Evolutionary conservation across 2,888 invertebrate species (phyloP).

Genomic region (Acanthosepion lycidas): DNA sequence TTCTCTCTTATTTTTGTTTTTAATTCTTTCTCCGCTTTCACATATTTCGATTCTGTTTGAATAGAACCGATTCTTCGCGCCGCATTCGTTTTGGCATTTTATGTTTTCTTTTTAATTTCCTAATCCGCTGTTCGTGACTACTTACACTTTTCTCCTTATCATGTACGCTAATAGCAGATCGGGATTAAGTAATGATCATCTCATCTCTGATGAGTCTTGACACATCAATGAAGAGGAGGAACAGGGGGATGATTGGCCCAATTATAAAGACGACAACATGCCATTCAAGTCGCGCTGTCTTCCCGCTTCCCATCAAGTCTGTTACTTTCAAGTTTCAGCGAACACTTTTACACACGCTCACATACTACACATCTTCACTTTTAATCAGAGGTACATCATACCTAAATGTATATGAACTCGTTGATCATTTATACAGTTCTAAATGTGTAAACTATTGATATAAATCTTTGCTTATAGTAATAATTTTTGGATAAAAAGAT

Average conservation of each 20-base stretch:
- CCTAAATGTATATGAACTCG: too few relatives aligned
- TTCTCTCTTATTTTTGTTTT: background rate
- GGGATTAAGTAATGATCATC: constrained; percentile 23
- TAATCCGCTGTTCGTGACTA: constrained; percentile 21
- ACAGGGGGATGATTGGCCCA: background rate
- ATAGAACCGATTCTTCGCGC: background rate
- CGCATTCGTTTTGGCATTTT: background rate
- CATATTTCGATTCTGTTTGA: background rate
- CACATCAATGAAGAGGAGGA: background rate
- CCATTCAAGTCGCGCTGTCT: background rate
- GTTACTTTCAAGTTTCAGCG: background rate
- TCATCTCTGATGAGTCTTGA: background rate
- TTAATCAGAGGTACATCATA: too few relatives aligned
- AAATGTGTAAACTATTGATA: too few relatives aligned
- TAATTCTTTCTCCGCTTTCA: background rate
- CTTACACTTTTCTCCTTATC: constrained; percentile 33
- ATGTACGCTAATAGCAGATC: constrained; percentile 21
- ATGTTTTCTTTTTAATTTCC: background rate
- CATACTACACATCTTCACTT: too few relatives aligned
- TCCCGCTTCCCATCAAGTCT: background rate
- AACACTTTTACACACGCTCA: too few relatives aligned
- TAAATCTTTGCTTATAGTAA: too few relatives aligned
- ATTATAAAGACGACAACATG: background rate
- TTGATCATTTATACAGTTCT: too few relatives aligned
- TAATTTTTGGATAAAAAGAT: too few relatives aligned